phyloP scores from a whole-genome alignment of 92 coral and sea anemone species.

The Phenganax stokvisi region DNA sequence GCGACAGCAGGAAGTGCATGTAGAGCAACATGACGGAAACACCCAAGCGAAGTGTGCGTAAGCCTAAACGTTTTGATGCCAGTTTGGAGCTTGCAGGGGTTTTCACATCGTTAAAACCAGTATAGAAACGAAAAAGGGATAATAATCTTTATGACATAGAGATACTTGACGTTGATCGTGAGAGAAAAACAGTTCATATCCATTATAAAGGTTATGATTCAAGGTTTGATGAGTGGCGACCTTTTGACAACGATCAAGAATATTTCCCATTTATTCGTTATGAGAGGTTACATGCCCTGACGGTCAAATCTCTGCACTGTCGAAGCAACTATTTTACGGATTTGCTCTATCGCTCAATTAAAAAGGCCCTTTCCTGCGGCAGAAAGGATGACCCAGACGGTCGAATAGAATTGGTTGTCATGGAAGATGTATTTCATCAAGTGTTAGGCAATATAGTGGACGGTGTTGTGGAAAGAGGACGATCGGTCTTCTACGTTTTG shows the following conservation, averaged over 20 bases:
- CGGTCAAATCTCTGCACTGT: constrained; percentile 24
- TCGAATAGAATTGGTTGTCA: constrained; percentile 34
- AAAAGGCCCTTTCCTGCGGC: constrained; percentile 39
- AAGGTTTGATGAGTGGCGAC: constrained; percentile 19
- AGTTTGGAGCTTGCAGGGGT: neutral
- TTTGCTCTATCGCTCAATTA: constrained; percentile 34
- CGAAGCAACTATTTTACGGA: constrained; percentile 35
- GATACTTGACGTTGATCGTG: neutral
- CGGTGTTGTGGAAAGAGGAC: constrained; percentile 26
- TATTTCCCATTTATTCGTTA: constrained; percentile 12
- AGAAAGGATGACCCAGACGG: constrained; percentile 50
- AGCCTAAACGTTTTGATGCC: too few relatives aligned
- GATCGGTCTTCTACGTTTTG: constrained; percentile 18
- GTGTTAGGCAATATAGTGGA: constrained; percentile 30
- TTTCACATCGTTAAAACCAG: neutral
- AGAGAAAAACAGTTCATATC: neutral
- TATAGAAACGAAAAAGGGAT: neutral
- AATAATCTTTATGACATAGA: constrained; percentile 2
- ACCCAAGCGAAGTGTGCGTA: too few relatives aligned
- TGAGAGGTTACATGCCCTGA: neutral
- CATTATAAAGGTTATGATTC: constrained; percentile 13
- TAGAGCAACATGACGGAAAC: too few relatives aligned
- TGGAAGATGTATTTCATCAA: constrained; percentile 39
- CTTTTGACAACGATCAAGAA: neutral
- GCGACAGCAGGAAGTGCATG: too few relatives aligned